Base-by-base conservation (phyloP, 2,888 invertebrate genomes). In the Xestia sexstrigata region DNA sequence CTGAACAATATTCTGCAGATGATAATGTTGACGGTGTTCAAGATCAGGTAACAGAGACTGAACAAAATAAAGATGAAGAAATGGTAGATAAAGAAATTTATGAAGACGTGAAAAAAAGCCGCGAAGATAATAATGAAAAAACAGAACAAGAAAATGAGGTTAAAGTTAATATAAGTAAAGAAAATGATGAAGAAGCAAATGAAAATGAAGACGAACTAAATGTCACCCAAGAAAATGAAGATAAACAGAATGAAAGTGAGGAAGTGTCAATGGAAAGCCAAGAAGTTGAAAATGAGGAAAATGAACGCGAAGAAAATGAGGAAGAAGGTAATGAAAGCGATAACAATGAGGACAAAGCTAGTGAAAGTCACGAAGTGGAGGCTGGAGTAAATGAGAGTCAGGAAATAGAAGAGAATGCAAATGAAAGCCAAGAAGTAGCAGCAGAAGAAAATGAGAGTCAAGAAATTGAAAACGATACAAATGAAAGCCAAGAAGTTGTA, bases 21-120 rank as follows among this genome's bases (percentile, higher is more conserved):
- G 83, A 78, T 70, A 78, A 83, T 42, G 55, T 86, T 55, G 84
- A 86, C 13, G 71, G 74, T 47, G 66, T 66, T 62, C 42, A 45
- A 30, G 66, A 72, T 62, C 17, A 39, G 17, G 69, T 73, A 69
- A 23, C 15, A 42, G 72, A 67, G 13, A 20, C 66, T 70, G 75
- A 77, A 58, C 62, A 81, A 17, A 67, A 47, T 65, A 30, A 62
- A 20, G n/a, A 73, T 63, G 73, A 63, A 70, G 63, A 63, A 11
- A 58, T 73, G 55, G 65, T 76, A 20, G 47, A 60, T 63, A 58
- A 77, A 26, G 73, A 76, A 47, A 47, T 62, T n/a, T 20, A 45
- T 20, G 26, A 82, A 60, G 9, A 26, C 20, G 20, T 13, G 5
- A 83, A 77, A 47, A 62, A 77, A 35, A 77, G 67, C 17, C n/a